A percentile compares a stretch with the other conserved stretches of the same genome.
Conservation (phyloP, 2,797 vertebrate genomes). For the Helostoma temminkii region DNA sequence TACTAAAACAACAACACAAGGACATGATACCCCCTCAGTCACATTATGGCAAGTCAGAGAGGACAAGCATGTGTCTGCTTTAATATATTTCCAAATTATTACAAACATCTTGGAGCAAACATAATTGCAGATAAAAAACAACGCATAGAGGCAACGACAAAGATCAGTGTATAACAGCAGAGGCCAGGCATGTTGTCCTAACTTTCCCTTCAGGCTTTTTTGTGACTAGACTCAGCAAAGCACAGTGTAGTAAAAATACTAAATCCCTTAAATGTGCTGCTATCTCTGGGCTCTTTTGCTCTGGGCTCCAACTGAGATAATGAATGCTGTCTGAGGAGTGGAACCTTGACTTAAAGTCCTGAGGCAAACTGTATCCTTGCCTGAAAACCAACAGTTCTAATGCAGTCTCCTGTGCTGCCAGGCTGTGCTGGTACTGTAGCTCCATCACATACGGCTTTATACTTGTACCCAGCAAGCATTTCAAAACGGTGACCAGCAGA, state of each 20-base stretch:
- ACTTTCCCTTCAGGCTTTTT: constrained; percentile 6
- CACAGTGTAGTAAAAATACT: not conserved
- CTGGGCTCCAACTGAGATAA: constrained; percentile 12
- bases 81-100: constrained; percentile 53
- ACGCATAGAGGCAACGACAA: not conserved
- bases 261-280: constrained; percentile 15
- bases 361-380: constrained; percentile 42
- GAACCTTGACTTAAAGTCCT: constrained; percentile 27
- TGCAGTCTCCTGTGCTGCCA: constrained; percentile 8
- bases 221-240: constrained; percentile 21
- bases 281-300: constrained; percentile 2
- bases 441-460: not conserved
- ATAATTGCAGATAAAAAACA: constrained; percentile 13
- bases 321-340: constrained; percentile 15
- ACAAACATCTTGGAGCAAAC: constrained; percentile 45
- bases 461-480: not conserved
- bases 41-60: constrained; percentile 17
- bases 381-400: constrained; percentile 17
- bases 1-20: constrained; percentile 54
- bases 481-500: constrained; percentile 4
- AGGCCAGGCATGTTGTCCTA: not conserved
- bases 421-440: constrained; percentile 2
- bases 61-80: constrained; percentile 40
- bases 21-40: constrained; percentile 50
- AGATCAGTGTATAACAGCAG: constrained; percentile 14